Conservation (phyloP, 2,797 vertebrate genomes). For the Dicrostonyx torquatus region DNA sequence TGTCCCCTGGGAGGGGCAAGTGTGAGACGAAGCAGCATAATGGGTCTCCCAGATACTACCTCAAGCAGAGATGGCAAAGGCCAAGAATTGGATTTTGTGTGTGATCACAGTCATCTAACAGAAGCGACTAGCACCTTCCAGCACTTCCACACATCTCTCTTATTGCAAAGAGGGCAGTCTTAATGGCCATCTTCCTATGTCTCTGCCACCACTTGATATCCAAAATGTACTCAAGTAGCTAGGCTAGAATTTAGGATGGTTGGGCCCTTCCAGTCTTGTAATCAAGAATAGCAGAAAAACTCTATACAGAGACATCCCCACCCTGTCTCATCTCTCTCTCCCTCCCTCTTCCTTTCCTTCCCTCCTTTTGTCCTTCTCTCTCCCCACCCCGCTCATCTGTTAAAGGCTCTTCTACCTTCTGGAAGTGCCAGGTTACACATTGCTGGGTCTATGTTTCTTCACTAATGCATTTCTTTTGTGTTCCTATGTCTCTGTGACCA, state of each 20-base stretch:
- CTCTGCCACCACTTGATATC: neutral
- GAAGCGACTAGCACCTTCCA: neutral
- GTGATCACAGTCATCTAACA: neutral
- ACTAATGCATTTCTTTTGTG: accelerated
- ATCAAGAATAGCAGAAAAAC: neutral
- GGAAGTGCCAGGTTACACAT: neutral
- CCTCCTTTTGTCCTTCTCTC: neutral
- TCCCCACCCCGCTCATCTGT: neutral
- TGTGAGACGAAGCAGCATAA: neutral
- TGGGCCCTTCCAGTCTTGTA: neutral
- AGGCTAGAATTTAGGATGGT: neutral
- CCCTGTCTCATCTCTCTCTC: neutral
- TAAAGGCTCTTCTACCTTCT: neutral
- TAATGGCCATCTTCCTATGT: neutral
- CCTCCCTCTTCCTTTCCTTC: too few relatives aligned
- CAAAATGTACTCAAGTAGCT: neutral
- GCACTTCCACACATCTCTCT: neutral
- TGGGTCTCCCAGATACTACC: neutral
- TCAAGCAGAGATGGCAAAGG: neutral
- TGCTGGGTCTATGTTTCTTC: neutral
- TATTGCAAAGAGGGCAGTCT: neutral
- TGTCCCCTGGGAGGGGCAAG: neutral
- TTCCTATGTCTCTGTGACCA: neutral
- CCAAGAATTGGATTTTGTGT: neutral
- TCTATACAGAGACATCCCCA: neutral